Base-by-base conservation (phyloP, 2,113 vertebrate genomes). In the Lepidiolamprologus cunningtoni region DNA sequence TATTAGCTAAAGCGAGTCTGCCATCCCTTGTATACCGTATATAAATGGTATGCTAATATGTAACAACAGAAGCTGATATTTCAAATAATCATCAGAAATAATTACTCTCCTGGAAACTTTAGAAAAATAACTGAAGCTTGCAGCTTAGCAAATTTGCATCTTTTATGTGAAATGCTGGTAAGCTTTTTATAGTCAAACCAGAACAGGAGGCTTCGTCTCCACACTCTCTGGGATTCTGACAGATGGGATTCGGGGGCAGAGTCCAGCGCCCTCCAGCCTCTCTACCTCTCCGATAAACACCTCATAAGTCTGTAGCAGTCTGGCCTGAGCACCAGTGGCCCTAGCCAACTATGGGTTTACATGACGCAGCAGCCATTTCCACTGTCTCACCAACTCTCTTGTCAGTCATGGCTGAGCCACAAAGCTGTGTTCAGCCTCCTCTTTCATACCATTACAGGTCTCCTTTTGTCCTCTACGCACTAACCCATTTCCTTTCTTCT, bases 201-300 rank as follows among this genome's bases (percentile, higher is more conserved):
- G 57, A 42, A 82, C 83, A 79, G 9, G 42, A 23, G 5, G 12
- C 58, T 19, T 90, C 81, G 40, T 73, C 68, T 82, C 82, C 45
- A 9, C 28, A 23, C 81, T 79, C 53, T 82, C 63, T 23, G 86
- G 16, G 85, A 76, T 80, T 84, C 85, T 83, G 89, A 89, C 87
- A 88, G 91, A 94, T 91, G 90, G 88, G 82, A 82, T 81, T 89
- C 54, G 50, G 76, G 91, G 86, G 85, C 87, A 88, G 90, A 90
- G 94, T 93, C 88, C 85, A 81, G 66, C 28, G 33, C 86, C 81
- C 87, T 92, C 86, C 84, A 89, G 89, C 52, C 84, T 83, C 47
- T 68, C 87, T 71, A 84, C 50, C 86, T 92, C 91, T 90, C 81
- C 82, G 82, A 93, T 92, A 93, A 95, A 94, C 93, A 92, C 85